These are phyloP conservation scores for Carlito syrichta DNA, from an alignment of 2,113 vertebrate genomes.

Conservation along the genomic window DNA sequence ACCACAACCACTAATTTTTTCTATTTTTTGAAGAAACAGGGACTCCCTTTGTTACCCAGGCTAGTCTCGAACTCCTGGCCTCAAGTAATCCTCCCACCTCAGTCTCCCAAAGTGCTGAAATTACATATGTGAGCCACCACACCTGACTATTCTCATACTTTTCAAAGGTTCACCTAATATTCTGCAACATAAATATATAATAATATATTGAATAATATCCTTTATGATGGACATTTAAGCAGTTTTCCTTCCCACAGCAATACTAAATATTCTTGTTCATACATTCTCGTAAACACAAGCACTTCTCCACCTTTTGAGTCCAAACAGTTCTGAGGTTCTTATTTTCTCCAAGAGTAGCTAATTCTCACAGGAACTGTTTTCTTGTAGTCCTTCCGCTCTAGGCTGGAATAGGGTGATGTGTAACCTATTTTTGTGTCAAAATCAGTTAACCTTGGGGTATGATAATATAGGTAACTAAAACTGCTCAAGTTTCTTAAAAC, in stretches of 20 bases:
- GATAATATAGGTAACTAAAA: neutral
- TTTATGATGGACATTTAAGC: accelerated
- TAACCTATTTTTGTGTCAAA: neutral
- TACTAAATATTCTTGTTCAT: neutral
- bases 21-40: neutral
- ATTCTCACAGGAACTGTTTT: neutral
- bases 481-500: neutral
- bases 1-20: neutral
- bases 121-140: neutral
- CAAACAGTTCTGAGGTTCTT: neutral
- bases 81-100: neutral
- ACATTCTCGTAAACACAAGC: accelerated
- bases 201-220: accelerated
- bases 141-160: accelerated
- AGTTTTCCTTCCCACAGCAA: accelerated
- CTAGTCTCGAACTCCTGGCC: neutral
- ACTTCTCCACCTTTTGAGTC: neutral
- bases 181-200: neutral
- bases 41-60: neutral
- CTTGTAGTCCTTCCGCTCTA: neutral
- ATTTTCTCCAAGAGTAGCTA: neutral
- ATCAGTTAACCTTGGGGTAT: neutral
- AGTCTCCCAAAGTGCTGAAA: neutral
- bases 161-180: neutral
- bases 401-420: neutral